These are phyloP conservation scores for Andrena camellia DNA, from an alignment of 2,888 invertebrate genomes.

Conservation along the genomic window DNA sequence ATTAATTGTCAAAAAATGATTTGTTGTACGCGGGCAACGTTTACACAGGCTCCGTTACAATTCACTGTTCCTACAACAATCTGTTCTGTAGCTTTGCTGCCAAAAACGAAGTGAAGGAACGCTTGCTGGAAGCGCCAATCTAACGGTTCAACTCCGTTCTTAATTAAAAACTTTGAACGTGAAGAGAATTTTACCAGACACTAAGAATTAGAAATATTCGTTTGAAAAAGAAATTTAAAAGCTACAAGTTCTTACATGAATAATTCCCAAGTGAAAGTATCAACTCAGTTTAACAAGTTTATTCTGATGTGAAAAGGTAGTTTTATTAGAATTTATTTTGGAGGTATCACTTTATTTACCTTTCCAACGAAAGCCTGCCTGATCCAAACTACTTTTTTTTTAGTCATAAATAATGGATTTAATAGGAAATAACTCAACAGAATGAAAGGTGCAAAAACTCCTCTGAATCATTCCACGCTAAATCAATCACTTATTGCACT, in stretches of 20 bases:
- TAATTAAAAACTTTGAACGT: slow-evolving; percentile 2
- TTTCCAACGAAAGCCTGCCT: too few relatives aligned
- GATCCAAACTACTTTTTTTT: too few relatives aligned
- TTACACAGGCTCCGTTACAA: neutral
- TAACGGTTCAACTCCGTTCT: neutral
- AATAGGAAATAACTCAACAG: too few relatives aligned
- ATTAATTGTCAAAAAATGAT: slow-evolving; percentile 14
- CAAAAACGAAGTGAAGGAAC: neutral
- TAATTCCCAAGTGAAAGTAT: neutral
- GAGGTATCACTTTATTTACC: too few relatives aligned
- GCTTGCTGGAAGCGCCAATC: neutral
- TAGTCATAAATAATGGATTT: too few relatives aligned
- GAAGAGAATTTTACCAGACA: neutral
- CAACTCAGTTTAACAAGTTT: neutral
- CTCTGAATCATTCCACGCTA: too few relatives aligned
- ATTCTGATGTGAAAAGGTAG: neutral
- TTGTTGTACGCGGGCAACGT: neutral
- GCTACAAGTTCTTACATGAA: neutral
- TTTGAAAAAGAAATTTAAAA: neutral
- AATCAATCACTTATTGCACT: too few relatives aligned
- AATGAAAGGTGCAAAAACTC: too few relatives aligned
- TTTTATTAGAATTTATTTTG: too few relatives aligned
- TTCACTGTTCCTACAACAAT: neutral
- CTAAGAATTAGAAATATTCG: neutral
- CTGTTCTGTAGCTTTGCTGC: neutral